Evolutionary conservation across 2,113 vertebrate genomes (phyloP).

Genomic region (Bubo scandiacus): DNA sequence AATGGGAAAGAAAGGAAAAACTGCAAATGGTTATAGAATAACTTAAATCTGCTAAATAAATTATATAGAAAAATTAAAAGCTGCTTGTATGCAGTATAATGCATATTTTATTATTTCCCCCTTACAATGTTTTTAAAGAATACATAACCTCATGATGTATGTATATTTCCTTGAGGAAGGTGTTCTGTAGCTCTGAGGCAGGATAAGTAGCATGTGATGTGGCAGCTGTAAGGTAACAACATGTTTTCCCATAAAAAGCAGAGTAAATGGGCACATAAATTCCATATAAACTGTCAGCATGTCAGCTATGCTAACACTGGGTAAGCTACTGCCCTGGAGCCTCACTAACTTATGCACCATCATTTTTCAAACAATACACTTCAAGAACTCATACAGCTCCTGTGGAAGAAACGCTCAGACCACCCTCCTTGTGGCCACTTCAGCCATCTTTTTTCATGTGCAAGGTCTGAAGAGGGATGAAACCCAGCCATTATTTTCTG

Average conservation of each 20-base stretch:
- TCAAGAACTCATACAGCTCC: conserved; percentile 32
- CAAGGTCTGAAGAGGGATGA: not conserved
- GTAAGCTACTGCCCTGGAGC: conserved; percentile 72
- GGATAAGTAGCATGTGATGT: conserved; percentile 74
- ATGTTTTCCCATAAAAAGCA: conserved; percentile 82
- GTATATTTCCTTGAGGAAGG: conserved; percentile 78
- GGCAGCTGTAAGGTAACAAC: conserved; percentile 81
- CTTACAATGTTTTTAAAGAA: conserved; percentile 76
- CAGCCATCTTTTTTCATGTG: accelerated
- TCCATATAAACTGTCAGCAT: conserved; percentile 78
- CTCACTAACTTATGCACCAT: conserved; percentile 69
- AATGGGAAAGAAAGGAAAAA: conserved; percentile 32
- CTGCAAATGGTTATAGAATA: conserved; percentile 61
- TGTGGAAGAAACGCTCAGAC: not conserved
- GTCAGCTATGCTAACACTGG: conserved; percentile 80
- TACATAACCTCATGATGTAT: conserved; percentile 78
- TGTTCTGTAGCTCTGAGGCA: conserved; percentile 75
- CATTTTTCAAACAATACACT: conserved; percentile 73
- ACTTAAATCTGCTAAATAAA: conserved; percentile 72
- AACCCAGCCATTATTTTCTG: not conserved
- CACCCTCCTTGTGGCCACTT: not conserved
- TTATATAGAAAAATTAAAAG: conserved; percentile 72
- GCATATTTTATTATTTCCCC: conserved; percentile 77
- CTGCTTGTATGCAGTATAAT: conserved; percentile 52
- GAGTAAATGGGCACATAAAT: conserved; percentile 82